Evolutionary conservation across 1,140 invertebrate genomes (phyloP), one percentile per base, ranked within the genome.

Genomic region (Heliothis virescens): DNA sequence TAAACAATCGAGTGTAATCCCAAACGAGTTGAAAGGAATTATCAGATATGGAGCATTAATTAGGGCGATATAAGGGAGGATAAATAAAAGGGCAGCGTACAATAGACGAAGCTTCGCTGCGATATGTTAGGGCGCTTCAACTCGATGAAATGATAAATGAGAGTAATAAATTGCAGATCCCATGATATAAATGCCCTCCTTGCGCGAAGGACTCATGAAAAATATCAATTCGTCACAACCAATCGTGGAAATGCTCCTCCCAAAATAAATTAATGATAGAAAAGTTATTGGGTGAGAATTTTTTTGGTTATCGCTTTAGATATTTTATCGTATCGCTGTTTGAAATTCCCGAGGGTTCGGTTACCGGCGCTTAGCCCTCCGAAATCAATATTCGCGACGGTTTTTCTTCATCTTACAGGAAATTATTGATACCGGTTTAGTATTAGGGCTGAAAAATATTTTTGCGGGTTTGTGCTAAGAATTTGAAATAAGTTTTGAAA

Each of bases 101-200:
- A 82, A 79, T 26, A 41, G 48, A 62, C 26, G 21, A 63, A 26
- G 71, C 60, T 75, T 13, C 2, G 65, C 21, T 48, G 48, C 29
- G 52, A 76, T 82, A 85, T 74, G 81, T 78, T 63, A 82, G 50
- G 60, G 65, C 73, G 59, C 80, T 81, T 73, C 55, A 86, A 86
- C 86, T 87, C 87, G 84, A 89, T 90, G 87, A 91, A 89, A 89
- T 92, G 90, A 92, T 90, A 89, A 94, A 92, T 91, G 88, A 71
- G 47, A 76, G 80, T 84, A 86, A 94, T 91, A 94, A 92, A 91
- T 92, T 91, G 89, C 91, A 92, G 91, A 67, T 82, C 65, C 82
- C 83, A 80, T 83, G 87, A 88, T 90, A 92, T 89, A 90, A 92
- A 94, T 90, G 84, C 83, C 86, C 80, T 83, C 86, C 83, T 89